Base-by-base conservation (phyloP, 2,888 invertebrate genomes). In the Teinopalpus imperialis region DNA sequence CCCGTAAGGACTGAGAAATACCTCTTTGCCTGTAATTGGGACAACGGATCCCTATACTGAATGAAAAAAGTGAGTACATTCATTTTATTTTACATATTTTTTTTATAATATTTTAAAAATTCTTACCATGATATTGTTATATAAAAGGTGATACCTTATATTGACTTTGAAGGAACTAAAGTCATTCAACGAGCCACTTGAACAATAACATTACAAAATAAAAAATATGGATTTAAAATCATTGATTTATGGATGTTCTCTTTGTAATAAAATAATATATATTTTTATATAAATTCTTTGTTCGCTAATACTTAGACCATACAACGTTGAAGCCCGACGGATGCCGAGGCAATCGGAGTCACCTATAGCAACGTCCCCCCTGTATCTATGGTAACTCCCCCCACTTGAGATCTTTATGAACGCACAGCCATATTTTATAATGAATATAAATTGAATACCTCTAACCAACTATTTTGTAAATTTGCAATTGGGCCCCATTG, bases 321-420 rank as follows among this genome's bases (percentile, higher is more conserved):
- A 48, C 44, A 9, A 30, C 48, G 10, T 23, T 14, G 61, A 63
- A 62, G 56, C 61, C 57, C 55, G 59, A 32, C 54, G 67, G 69
- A 69, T 75, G 66, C 73, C 77, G 61, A 67, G 75, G 78, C 74
- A 81, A 81, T 81, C 58, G 63, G 56, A 59, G 63, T 80, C 69
- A 66, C 81, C 79, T 71, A 78, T 81, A 67, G 82, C 82, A 83
- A 83, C 82, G 61, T 58, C 70, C 66, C 60, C 47, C 31, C 37
- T 37, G 79, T 81, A 66, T 66, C 80, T 75, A 80, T 79, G 72
- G 77, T 45, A 71, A 81, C 77, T 48, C 70, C 66, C 62, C 61
- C 68, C 68, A 59, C 70, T 69, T 61, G 61, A 71, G 65, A 69
- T 72, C 76, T 76, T 76, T 74, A 74, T 78, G 73, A 77, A 66